A percentile compares a stretch with the other conserved stretches of the same genome.
Conservation (phyloP, 1,140 invertebrate genomes). For the Cryptotermes secundus region DNA sequence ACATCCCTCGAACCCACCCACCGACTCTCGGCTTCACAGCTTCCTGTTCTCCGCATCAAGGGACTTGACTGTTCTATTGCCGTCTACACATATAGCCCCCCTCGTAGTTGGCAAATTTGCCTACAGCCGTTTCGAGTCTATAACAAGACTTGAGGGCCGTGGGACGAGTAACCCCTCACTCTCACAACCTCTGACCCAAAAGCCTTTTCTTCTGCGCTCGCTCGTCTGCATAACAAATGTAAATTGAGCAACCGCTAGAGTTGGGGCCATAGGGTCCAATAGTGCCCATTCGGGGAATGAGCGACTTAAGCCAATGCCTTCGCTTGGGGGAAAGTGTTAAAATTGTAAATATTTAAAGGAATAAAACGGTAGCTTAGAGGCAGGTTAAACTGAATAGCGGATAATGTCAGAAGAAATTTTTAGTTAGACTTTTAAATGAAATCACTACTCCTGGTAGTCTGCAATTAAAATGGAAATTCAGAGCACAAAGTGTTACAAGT, state of each 20-base stretch:
- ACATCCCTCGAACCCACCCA: too few relatives aligned
- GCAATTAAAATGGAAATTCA: background rate
- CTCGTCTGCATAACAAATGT: slow-evolving; percentile 15
- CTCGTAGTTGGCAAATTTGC: background rate
- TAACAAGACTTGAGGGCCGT: background rate
- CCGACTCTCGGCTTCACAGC: too few relatives aligned
- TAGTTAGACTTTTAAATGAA: background rate
- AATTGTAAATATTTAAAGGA: slow-evolving; percentile 12
- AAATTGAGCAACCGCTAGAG: slow-evolving; percentile 5
- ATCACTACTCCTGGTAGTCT: background rate
- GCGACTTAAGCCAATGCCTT: slow-evolving; percentile 6
- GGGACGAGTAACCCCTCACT: background rate
- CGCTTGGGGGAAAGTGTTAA: background rate
- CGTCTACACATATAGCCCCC: background rate
- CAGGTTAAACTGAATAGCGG: background rate
- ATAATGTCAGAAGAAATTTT: background rate
- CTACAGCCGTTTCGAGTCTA: background rate
- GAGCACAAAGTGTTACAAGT: too few relatives aligned
- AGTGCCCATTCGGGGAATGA: background rate
- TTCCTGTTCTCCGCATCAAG: background rate
- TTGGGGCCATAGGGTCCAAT: background rate
- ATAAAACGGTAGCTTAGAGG: background rate
- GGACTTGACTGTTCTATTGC: background rate
- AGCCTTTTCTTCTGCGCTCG: background rate
- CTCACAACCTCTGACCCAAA: slow-evolving; percentile 5